Evolutionary conservation across 1,140 invertebrate species (phyloP), one percentile per base, ranked within the genome.

Genomic region (Ptiloglossa arizonensis): DNA sequence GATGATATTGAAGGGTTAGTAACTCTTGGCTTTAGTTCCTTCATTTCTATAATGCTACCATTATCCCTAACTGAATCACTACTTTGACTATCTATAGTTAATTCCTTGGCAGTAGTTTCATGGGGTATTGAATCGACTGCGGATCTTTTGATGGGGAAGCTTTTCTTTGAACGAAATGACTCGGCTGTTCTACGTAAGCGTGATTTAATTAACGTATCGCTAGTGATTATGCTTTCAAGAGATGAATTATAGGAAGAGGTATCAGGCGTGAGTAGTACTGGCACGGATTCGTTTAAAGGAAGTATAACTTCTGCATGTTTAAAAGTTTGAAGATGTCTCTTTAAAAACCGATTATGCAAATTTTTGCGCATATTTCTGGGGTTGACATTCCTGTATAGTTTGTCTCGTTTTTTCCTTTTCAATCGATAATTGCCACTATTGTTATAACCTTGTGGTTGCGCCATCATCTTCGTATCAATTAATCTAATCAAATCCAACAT

Each of bases 401-500:
- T 82, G 1, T 83, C 52, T 29, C 60, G 68, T 35, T 41, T 82
- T 9, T 59, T 79, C 11, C 24, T 68, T 22, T n/a, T 81, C 17
- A 64, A 6, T 0, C 50, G 54, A 4, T 22, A 8, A 41, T 62
- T 38, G 9, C 69, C 22, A 2, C 24, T 56, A 2, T 62, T 52
- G 1, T 11, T 24, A 17, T n/a, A 64, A n/a, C 41, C 78, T 35
- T 83, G 79, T 0, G 64, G n/a, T 44, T 52, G 52, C n/a, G 62
- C 72, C 84, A 92, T 88, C 91, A 93, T 89, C 57, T 88, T 88
- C 0, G 88, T 83, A 19, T 93, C 92, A 3, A 93, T 92, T n/a
- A 89, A 63, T 38, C 81, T 85, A 1, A 92, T 90, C 2, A 93
- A 52, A 11, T 92, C 90, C 6, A 87, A 52, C 88, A 93, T 93